Base-by-base conservation (phyloP, 2,888 invertebrate species). In the Polylopha cassiicola region DNA sequence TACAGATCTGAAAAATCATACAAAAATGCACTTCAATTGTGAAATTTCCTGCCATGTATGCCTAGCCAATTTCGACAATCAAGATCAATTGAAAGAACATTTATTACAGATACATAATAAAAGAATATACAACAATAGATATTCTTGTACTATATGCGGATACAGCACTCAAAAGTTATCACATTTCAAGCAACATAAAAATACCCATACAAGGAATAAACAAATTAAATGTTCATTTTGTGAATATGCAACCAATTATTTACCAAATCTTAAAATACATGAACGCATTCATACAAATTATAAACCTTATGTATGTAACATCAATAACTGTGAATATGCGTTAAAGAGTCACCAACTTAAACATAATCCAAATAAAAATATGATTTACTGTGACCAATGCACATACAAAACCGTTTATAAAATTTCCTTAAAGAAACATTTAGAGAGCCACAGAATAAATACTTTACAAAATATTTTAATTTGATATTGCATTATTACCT, bases 301-400 rank as follows among this genome's bases (percentile, higher is more conserved):
- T 4, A 59, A 54, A 29, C 48, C 53, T 0, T 68, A 56, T 46
- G 4, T 16, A 3, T 66, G 68, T 48, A 20, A 48, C 3, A 53
- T 42, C 29, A 8, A 30, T 2, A 43, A 46, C 4, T 68, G 66
- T 34, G 16, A 7, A 2, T 65, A 60, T 14, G 65, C 58, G 0
- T 46, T 73, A 4, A 46, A 43, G n/a, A 69, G 62, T 37, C 73
- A 73, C 43, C 22, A 44, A 21, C 36, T 70, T 3, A 63, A 58
- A 44, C 73, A 73, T 51, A 44, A 57, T 26, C 62, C 54, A 1
- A 46, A 53, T 2, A 46, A 50, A n/a, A 56, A 68, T 37, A 53
- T 59, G 48, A 16, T 65, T 4, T 65, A 58, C 26, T 73, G 73
- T 58, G 73, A 72, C 45, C 62, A 64, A 46, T 73, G 73, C 39